Evolutionary conservation across 2,113 vertebrate genomes (phyloP), one percentile per base, ranked within the genome.

Genomic region (Bombycilla garrulus): DNA sequence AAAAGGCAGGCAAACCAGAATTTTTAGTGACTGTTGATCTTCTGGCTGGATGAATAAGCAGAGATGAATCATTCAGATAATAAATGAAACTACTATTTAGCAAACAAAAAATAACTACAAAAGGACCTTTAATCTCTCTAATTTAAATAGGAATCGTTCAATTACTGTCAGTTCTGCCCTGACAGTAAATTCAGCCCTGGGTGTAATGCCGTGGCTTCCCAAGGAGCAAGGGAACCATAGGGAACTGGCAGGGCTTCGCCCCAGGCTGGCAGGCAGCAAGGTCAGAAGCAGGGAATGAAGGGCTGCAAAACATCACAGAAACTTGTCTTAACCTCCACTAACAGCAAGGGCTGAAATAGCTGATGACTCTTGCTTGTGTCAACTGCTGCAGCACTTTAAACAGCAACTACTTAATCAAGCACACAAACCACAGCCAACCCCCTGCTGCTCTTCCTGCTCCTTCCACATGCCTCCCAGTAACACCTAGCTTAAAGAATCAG

Each of bases 271-370:
- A 83, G 82, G 79, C 74, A 78, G 78, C 81, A 86, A 91, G 57
- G 87, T 64, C 92, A 74, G 73, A 6, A 7, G 47, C 65, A 66
- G 60, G 35, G 67, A 81, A 64, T 2, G 10, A 88, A 64, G 64
- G 80, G 54, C 71, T 84, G 82, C 10, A 1, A 21, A 86, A 86
- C 44, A 54, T 81, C 88, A 80, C 60, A 48, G 57, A 77, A 79
- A 88, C 45, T 38, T 57, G 67, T 48, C 83, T 57, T 53, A 79
- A 81, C 42, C 58, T 82, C 91, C 4, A 2, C 88, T 36, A 92
- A 81, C 81, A 94, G 86, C 90, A 89, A 93, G 73, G 48, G 78
- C 81, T 90, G 91, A 89, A 90, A 82, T 33, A 94, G 94, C 44
- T 71, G 84, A 79, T 81, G 93, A 81, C 67, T 92, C 91, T 15